Conservation (phyloP, 2,113 vertebrate species). For the Oceanodroma tethys region DNA sequence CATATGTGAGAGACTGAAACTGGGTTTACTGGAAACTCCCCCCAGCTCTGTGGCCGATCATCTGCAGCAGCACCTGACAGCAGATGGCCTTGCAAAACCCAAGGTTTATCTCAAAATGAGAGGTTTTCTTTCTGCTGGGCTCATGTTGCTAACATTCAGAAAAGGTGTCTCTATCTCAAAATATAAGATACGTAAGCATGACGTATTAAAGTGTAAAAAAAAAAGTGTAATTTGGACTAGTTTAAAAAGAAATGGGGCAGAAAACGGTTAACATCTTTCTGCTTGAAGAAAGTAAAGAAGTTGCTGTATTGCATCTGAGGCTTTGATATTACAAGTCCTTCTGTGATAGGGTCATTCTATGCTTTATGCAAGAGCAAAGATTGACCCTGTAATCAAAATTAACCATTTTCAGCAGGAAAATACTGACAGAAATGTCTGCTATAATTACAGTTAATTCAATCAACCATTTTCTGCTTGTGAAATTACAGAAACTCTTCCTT, state of each 20-base stretch:
- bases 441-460: not conserved
- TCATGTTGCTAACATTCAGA: rapidly evolving
- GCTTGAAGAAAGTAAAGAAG: not conserved
- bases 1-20: conserved; percentile 49
- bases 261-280: not conserved
- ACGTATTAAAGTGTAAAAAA: too few species aligned
- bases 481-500: not conserved
- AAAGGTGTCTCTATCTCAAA: not conserved
- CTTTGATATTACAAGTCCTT: not conserved
- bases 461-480: not conserved
- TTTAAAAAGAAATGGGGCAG: not conserved
- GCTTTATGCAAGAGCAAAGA: not conserved
- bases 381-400: not conserved
- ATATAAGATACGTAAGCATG: rapidly evolving
- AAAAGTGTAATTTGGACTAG: not conserved
- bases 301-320: not conserved
- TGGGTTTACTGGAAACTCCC: conserved; percentile 40
- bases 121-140: not conserved
- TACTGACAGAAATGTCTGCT: not conserved
- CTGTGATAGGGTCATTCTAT: not conserved
- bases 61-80: conserved; percentile 16
- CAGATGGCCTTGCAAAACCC: not conserved
- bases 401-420: not conserved
- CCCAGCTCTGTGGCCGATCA: not conserved
- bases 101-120: not conserved